A percentile compares a stretch with the other conserved stretches of the same genome.
Evolutionary conservation across 2,113 vertebrate species (phyloP).

Genomic region (Coptodon bakossiorum): DNA sequence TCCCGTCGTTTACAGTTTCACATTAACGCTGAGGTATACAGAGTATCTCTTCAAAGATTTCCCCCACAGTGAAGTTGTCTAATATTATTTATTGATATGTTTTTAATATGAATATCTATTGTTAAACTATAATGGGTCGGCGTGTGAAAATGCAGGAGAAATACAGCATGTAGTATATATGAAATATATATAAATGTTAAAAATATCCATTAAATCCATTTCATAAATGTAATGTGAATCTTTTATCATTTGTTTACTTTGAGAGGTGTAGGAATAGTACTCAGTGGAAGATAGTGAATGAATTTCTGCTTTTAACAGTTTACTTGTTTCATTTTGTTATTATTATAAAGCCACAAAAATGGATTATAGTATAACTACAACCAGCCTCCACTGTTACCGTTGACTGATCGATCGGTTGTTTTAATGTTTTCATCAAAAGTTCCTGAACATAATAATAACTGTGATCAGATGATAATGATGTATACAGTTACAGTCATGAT

Average conservation of each 20-base stretch:
- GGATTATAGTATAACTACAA: not conserved
- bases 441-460: not conserved
- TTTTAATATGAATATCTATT: not conserved
- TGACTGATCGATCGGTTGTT: not conserved
- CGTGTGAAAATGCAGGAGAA: not conserved
- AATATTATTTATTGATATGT: not conserved
- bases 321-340: not conserved
- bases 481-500: not conserved
- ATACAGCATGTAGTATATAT: not conserved
- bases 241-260: not conserved
- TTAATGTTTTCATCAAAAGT: not conserved
- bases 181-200: not conserved
- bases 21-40: rapidly evolving
- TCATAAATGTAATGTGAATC: not conserved
- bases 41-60: not conserved
- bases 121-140: not conserved
- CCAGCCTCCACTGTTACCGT: not conserved
- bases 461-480: not conserved
- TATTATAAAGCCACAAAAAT: not conserved
- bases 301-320: not conserved
- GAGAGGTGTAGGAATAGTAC: not conserved
- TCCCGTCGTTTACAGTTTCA: not conserved
- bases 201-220: not conserved
- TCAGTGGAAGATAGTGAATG: not conserved
- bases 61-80: not conserved